Evolutionary conservation across 2,888 invertebrate species (phyloP), one percentile per base, ranked within the genome.

Genomic region (Philopedon plagiatum): DNA sequence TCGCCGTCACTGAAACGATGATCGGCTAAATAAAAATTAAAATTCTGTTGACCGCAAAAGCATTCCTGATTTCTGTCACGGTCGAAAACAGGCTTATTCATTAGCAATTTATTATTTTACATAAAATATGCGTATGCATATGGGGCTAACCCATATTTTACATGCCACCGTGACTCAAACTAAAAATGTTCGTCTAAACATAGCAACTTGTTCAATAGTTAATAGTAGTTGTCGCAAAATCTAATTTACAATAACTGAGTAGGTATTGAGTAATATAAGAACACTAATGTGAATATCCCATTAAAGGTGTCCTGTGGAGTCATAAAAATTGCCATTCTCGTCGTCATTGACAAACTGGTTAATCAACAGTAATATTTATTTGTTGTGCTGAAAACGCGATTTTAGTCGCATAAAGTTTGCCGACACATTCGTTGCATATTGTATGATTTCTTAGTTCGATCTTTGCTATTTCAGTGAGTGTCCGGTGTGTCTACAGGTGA

Each of bases 291-390:
- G 44, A 19, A 44, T 41, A 15, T 44, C 19, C 44, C 19, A 44
- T 44, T 44, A 44, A 44, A 44, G 44, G 44, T 44, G 44, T 44
- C 44, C 19, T 9, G 15, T 39, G 39, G 39, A 39, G 39, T 39
- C 39, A 44, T 19, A 44, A 44, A 44, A 44, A 18, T 8, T 44
- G 44, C 19, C 44, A 19, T 19, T 44, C 44, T 5, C 19, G 44
- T 19, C 44, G 44, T 44, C 44, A 44, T 19, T 2, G 8, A 19
- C 44, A 44, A 44, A 44, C 44, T 44, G 44, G 44, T 44, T 44
- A 44, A 44, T 44, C 44, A 11, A 19, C 44, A 19, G n/a, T 44
- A n/a, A n/a, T 44, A 19, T 19, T 44, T 44, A 19, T 44, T 15
- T 44, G 19, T 44, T 44, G 7, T 19, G 19, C 19, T 44, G 39